Percentiles rank a stretch among this genome's conserved stretches.
Evolutionary conservation across 1,140 invertebrate genomes (phyloP).

Genomic region (Neotoxoptera formosana): DNA sequence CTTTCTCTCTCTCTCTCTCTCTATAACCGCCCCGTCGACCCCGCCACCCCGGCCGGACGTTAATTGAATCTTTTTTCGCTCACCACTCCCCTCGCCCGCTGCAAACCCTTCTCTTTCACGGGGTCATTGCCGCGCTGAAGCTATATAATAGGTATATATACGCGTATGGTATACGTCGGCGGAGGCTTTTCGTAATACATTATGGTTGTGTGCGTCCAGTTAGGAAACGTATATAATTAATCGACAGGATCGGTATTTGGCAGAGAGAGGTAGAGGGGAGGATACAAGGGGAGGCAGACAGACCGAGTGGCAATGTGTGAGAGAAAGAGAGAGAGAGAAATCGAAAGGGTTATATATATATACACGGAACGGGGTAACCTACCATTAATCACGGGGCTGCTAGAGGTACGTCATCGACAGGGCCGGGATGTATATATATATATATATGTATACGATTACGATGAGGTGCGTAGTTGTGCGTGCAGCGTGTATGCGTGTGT

Average conservation of each 20-base stretch:
- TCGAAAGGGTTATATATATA: conserved; percentile 6
- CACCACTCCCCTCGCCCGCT: not conserved
- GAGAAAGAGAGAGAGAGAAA: not conserved
- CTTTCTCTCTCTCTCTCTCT: not conserved
- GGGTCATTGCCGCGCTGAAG: not conserved
- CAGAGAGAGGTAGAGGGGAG: not conserved
- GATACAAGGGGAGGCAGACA: not conserved
- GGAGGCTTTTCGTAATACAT: not conserved
- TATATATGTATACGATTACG: conserved; percentile 8
- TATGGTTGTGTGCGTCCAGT: conserved; percentile 45
- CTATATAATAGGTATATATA: not conserved
- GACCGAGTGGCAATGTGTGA: not conserved
- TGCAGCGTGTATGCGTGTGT: not conserved
- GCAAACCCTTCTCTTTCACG: not conserved
- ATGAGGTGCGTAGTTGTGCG: not conserved
- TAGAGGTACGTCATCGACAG: conserved; percentile 55
- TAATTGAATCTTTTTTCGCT: conserved; percentile 44
- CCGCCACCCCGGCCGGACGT: not conserved
- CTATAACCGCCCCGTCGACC: not conserved
- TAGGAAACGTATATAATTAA: conserved; percentile 55
- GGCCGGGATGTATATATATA: not conserved
- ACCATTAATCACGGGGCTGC: conserved; percentile 48
- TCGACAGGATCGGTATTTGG: conserved; percentile 53
- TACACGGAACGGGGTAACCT: conserved; percentile 23
- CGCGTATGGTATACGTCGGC: not conserved